A percentile compares a stretch with the other conserved stretches of the same genome.
phyloP scores from a whole-genome alignment of 2,888 invertebrate genomes.

The Sinhomidia bicolor region DNA sequence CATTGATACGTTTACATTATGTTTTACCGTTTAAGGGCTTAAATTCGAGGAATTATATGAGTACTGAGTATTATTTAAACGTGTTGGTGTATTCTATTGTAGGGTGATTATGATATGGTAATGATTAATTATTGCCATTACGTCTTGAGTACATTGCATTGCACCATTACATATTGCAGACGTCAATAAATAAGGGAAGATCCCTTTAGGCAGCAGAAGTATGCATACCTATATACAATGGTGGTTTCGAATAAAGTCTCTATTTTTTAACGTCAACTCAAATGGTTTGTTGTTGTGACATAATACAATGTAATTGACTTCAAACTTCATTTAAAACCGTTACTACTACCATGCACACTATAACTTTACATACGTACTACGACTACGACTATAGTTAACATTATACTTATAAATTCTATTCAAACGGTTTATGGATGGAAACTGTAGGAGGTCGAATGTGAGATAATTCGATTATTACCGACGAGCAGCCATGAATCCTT shows the following conservation, averaged over 20 bases:
- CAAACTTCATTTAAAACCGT: slow-evolving; percentile 1
- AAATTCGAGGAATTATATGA: no score
- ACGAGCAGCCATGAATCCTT: slow-evolving; percentile 70
- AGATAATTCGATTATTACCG: slow-evolving; percentile 69
- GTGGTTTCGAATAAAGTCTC: no score
- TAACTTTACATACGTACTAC: neutral
- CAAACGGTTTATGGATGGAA: slow-evolving; percentile 63
- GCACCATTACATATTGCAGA: slow-evolving; percentile 45
- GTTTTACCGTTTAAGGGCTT: neutral
- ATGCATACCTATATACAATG: neutral
- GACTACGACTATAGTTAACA: neutral
- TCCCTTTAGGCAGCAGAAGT: neutral
- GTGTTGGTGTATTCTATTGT: neutral
- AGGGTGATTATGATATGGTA: neutral
- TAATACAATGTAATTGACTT: slow-evolving; percentile 10
- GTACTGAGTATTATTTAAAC: no score
- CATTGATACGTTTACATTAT: neutral
- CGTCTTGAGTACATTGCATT: no score
- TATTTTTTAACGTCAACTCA: no score
- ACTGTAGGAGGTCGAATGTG: slow-evolving; percentile 67
- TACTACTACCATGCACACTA: neutral
- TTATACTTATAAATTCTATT: no score
- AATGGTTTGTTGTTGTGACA: neutral
- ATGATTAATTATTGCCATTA: slow-evolving; percentile 55
- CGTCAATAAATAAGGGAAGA: neutral